These are phyloP conservation scores for Cepphus grylle DNA, from an alignment of 2,113 vertebrate genomes.

Conservation along the genomic window DNA sequence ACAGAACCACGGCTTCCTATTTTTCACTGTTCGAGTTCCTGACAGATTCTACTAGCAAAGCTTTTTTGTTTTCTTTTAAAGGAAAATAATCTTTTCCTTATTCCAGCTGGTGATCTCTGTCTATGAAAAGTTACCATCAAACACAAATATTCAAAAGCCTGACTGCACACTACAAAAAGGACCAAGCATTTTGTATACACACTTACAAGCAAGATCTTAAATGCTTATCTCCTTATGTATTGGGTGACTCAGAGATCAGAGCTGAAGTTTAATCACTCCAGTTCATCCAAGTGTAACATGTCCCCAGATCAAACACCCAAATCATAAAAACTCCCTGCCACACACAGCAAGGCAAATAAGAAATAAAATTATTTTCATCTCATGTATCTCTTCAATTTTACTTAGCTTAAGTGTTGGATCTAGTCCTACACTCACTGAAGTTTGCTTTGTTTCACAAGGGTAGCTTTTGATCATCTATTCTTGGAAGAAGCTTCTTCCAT, in stretches of 20 bases:
- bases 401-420: neutral
- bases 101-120: neutral
- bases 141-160: neutral
- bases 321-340: neutral
- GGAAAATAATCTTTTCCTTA: neutral
- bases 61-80: neutral
- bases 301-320: neutral
- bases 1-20: neutral
- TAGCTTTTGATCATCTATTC: neutral
- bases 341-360: neutral
- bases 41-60: neutral
- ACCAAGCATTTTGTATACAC: neutral
- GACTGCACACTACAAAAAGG: neutral
- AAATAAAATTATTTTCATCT: neutral
- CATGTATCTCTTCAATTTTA: neutral
- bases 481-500: neutral
- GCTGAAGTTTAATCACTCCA: slow-evolving; percentile 1
- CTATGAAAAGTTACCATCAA: neutral
- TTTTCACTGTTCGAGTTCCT: neutral
- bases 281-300: neutral
- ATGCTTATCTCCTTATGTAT: neutral
- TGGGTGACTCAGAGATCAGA: neutral
- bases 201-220: neutral
- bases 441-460: neutral
- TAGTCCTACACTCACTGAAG: neutral